Evolutionary conservation across 2,113 vertebrate genomes (phyloP), one percentile per base, ranked within the genome.

Genomic region (Takifugu bimaculatus): DNA sequence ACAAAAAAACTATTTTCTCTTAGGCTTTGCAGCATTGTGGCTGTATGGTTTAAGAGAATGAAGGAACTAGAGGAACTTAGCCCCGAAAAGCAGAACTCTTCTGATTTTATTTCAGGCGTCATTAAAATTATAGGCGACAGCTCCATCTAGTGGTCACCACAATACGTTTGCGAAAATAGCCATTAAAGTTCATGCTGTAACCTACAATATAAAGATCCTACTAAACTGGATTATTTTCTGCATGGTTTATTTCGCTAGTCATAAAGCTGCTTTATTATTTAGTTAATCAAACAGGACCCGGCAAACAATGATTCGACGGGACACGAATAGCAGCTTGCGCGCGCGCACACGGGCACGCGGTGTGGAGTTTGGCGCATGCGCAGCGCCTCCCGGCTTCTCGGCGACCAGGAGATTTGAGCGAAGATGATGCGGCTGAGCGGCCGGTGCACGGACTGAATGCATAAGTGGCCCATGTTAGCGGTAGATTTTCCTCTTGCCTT

Each of bases 291-390:
- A 47, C 45, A 47, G 45, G 43, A 45, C 2, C 3, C 43, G 15
- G 13, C 12, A 47, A 13, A 14, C 6, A n/a, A 15, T 1, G 45
- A 13, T 7, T 2, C 2, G n/a, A 12, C 5, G 45, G 5, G 13
- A 15, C 45, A 5, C 45, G 6, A 2, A 7, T n/a, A 7, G 3
- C 45, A 2, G 4, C 45, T n/a, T n/a, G 4, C 6, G 13, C 45
- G 14, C 42, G 13, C 13, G 13, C 45, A 7, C 6, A n/a, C 45
- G 6, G 2, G 45, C 45, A 3, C 45, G 45, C 14, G 45, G 13
- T 0, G 45, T 12, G 3, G 45, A 12, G 45, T n/a, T 20, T n/a
- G 15, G 45, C 87, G 86, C 88, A 88, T 87, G 88, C 88, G 88
- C 85, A 85, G 5, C 52, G 35, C 35, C 49, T 9, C 13, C 63